Evolutionary conservation across 2,113 vertebrate genomes (phyloP).

Genomic region (Melanotaenia duboulayi): DNA sequence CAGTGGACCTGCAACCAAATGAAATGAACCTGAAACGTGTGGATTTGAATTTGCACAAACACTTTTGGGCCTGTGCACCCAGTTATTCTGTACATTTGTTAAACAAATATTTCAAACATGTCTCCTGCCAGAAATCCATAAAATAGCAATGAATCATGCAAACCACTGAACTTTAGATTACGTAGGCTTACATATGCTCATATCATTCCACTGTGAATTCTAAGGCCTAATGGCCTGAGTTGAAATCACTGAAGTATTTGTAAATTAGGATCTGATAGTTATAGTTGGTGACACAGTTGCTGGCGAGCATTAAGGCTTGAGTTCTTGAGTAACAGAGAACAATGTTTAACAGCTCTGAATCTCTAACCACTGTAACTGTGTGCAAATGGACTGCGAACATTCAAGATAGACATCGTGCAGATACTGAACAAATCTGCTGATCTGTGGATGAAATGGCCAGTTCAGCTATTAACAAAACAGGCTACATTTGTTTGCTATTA

Average conservation of each 20-base stretch:
- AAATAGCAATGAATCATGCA: conserved; percentile 17
- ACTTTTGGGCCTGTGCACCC: background rate
- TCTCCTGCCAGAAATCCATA: conserved; percentile 7
- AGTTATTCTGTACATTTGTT: background rate
- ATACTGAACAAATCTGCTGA: conserved; percentile 64
- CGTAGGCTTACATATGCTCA: conserved; percentile 22
- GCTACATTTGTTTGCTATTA: conserved; percentile 76
- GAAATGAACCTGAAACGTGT: conserved; percentile 65
- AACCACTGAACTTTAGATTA: conserved; percentile 26
- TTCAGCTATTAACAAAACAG: conserved; percentile 74
- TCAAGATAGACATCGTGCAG: conserved; percentile 70
- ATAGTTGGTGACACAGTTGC: conserved; percentile 40
- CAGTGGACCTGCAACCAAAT: conserved; percentile 48
- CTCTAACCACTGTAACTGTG: conserved; percentile 52
- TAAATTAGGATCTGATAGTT: conserved; percentile 60
- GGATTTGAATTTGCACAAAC: conserved; percentile 16
- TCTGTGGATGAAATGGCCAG: conserved; percentile 62
- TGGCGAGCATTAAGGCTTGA: conserved; percentile 5
- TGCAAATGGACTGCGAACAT: conserved; percentile 72
- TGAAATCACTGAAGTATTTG: conserved; percentile 60
- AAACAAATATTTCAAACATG: conserved; percentile 24
- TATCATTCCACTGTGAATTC: conserved; percentile 22
- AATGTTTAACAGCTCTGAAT: conserved; percentile 49
- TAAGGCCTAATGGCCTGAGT: conserved; percentile 48
- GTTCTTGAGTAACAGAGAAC: conserved; percentile 45